phyloP scores from a whole-genome alignment of 1,140 invertebrate genomes.

The Platyura marginata region DNA sequence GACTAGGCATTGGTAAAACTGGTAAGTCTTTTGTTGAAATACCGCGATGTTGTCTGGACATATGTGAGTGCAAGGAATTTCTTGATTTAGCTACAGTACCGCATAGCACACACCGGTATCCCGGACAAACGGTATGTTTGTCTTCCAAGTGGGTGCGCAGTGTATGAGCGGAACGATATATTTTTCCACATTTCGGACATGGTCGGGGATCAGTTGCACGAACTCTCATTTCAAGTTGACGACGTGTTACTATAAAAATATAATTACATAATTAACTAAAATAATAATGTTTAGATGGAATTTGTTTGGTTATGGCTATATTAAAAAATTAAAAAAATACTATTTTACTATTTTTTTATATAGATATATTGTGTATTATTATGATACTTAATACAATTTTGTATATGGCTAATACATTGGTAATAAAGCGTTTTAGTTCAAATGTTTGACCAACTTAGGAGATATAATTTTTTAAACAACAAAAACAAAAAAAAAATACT shows the following conservation, averaged over 20 bases:
- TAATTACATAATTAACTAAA: no score
- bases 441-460: no score
- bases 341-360: background rate
- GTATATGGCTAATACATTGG: constrained; percentile 1
- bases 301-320: no score
- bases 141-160: constrained; percentile 78
- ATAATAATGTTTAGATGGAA: no score
- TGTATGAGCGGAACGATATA: constrained; percentile 78
- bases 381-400: background rate
- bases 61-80: constrained; percentile 80
- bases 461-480: no score
- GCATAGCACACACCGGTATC: constrained; percentile 76
- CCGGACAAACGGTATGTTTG: constrained; percentile 81
- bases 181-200: constrained; percentile 83
- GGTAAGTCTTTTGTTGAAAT: constrained; percentile 84
- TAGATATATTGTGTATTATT: background rate
- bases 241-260: constrained; percentile 38
- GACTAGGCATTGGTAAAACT: constrained; percentile 74
- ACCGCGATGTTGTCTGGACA: constrained; percentile 78
- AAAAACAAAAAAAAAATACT: no score
- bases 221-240: constrained; percentile 66
- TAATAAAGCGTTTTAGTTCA: constrained; percentile 1
- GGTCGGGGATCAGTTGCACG: constrained; percentile 77
- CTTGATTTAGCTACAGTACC: constrained; percentile 81
- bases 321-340: no score